Base-by-base conservation (phyloP, 2,888 invertebrate species). In the Cephonodes hylas region DNA sequence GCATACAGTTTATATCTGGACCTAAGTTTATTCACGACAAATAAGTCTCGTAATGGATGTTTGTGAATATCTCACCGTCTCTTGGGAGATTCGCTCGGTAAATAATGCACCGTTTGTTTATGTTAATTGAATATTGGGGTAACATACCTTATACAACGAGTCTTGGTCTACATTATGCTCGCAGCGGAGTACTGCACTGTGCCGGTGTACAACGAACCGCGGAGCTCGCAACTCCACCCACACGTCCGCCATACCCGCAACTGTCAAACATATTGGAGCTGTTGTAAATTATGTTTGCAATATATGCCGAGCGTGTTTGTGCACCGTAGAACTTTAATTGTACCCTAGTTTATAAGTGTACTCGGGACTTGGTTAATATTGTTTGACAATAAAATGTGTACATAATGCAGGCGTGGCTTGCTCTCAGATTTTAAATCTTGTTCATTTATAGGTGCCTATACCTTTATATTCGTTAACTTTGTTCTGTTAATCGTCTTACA, bases 81-180 rank as follows among this genome's bases (percentile, higher is more conserved):
- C n/a, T n/a, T n/a, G 7, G 18, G 15, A 53, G 15, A 27, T 27
- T 31, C 23, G 23, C 31, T 23, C 13, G 7, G 10, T 31, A 22
- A 22, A 23, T 42, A 44, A 5, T 27, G 18, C 13, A 58, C n/a
- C n/a, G 15, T 23, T 18, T 44, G 45, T 31, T 20, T 59, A 46
- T 46, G 22, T 31, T 44, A 57, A 61, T 31, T 31, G 22, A 10
- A 27, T 44, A 15, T 15, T 45, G 20, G 15, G n/a, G 20, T 2
- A 38, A 42, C 27, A n/a, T 76, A 90, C 91, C 93, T 96, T 96
- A 89, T 96, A 95, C 53, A 97, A 91, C 67, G 95, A 94, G 66
- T 95, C 94, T 34, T 95, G 94, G 64, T 94, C 93, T 53, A 96
- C 96, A 79, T 95, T 96, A 88, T 96, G 96, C 62, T 95, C 94